Evolutionary conservation across 2,113 vertebrate genomes (phyloP).

Genomic region (Balaenoptera acutorostrata): DNA sequence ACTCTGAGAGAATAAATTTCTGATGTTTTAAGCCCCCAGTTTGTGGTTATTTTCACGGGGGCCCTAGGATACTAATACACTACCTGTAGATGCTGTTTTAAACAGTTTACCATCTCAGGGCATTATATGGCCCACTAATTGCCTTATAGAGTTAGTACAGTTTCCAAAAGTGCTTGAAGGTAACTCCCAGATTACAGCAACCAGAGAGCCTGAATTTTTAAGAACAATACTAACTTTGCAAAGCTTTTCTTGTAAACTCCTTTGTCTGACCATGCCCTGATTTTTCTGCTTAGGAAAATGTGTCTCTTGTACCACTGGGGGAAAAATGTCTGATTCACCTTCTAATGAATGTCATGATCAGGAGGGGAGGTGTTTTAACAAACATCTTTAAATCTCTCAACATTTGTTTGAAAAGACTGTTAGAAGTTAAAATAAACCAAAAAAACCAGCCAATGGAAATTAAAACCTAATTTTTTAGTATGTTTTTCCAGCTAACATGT

Average conservation of each 20-base stretch:
- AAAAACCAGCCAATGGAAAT: background rate
- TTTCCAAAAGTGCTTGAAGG: background rate
- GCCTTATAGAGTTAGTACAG: background rate
- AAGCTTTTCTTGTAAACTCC: background rate
- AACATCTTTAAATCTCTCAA: background rate
- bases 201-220: background rate
- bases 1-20: rapidly evolving
- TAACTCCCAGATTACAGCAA: background rate
- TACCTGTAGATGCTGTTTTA: background rate
- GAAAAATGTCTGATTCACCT: no score
- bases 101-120: background rate
- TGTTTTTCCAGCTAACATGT: background rate
- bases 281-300: background rate
- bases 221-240: background rate
- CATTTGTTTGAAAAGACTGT: background rate
- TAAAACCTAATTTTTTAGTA: background rate
- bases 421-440: background rate
- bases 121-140: background rate
- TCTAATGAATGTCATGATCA: background rate
- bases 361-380: background rate
- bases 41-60: background rate
- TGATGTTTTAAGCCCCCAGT: no score
- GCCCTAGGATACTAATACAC: background rate
- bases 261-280: background rate
- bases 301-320: no score